Evolutionary conservation across 2,888 invertebrate genomes (phyloP), one percentile per base, ranked within the genome.

Genomic region (Eupelmus urozonus): DNA sequence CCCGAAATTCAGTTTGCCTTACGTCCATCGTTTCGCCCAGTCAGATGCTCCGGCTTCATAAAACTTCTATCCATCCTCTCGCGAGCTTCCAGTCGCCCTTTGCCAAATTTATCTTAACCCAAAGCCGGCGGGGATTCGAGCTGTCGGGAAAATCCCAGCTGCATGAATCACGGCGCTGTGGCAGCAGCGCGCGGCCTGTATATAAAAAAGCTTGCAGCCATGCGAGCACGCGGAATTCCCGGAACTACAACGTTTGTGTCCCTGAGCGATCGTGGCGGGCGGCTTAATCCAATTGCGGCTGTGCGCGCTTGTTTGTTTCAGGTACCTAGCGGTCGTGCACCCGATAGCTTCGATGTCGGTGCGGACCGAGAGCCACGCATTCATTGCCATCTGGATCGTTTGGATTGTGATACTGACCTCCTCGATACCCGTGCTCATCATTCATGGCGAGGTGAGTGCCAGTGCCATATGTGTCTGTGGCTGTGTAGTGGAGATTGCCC

Each of bases 251-350:
- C n/a, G n/a, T n/a, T n/a, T 34, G 3, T 34, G 34, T 34, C 34
- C 34, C 34, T n/a, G n/a, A n/a, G n/a, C 34, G 9, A 34, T 34
- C 34, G 5, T 5, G 5, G 34, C 34, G 5, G 34, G 9, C 34
- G n/a, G n/a, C n/a, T n/a, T n/a, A 34, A 34, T 34, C 34, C 34
- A 34, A 34, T 34, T 9, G 9, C 3, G 34, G 5, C 5, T 5
- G 9, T 34, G 3, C 34, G 34, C 9, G 9, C 3, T 5, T 9
- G 5, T 7, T 59, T 18, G 25, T 67, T 81, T 16, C 82, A 89
- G 89, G 82, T 98, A 96, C 88, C 92, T 98, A 90, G 98, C 98
- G 40, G 98, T 98, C 1, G 97, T 97, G 1, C 96, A 97, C 89
- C 97, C 98, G 2, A 95, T 98, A 82, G 93, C 95, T 0, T 96